Base-by-base conservation (phyloP, 92 coral and sea anemone species). In the Parazoanthus atlanticus region DNA sequence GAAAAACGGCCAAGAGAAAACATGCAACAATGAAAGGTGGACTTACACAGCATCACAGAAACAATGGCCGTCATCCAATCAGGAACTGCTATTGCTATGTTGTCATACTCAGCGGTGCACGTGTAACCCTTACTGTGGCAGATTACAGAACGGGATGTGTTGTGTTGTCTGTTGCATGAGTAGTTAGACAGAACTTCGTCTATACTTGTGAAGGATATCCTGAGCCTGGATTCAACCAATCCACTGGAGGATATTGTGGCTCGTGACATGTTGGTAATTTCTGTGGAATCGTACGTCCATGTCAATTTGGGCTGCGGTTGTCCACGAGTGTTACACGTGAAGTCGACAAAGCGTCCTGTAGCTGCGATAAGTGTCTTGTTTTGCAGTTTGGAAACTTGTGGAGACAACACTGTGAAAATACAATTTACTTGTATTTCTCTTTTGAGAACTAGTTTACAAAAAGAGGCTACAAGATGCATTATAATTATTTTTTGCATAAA, bases 31-130 rank as follows among this genome's bases (percentile, higher is more conserved):
- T 67, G 10, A 17, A 54, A 29, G 31, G 66, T 7, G 21, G 46
- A 92, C 92, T 89, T 82, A 92, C 94, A 86, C 21, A 92, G 92
- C 16, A 26, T 25, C 0, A 82, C 88, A 3, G 67, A 66, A 2
- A 92, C 89, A 49, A 32, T 71, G 0, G 94, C 90, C 52, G 80
- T 32, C 65, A 40, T 36, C 64, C 74, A 61, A 25, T 46, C 80
- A 41, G 84, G 89, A 43, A 80, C 29, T 23, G 74, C 76, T 73
- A 65, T 8, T 38, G 58, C 0, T 19, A 67, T 61, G 13, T 75
- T 47, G 33, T 29, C 75, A 75, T 90, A 90, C 54, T 54, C 86
- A 8, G 90, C 89, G 31, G 47, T 79, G 54, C 92, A 90, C n/a
- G 76, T 30, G 19, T 66, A 79, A 9, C 26, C 26, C 49, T 28